phyloP scores from a whole-genome alignment of 2,888 invertebrate genomes.

The Lymantria monacha region DNA sequence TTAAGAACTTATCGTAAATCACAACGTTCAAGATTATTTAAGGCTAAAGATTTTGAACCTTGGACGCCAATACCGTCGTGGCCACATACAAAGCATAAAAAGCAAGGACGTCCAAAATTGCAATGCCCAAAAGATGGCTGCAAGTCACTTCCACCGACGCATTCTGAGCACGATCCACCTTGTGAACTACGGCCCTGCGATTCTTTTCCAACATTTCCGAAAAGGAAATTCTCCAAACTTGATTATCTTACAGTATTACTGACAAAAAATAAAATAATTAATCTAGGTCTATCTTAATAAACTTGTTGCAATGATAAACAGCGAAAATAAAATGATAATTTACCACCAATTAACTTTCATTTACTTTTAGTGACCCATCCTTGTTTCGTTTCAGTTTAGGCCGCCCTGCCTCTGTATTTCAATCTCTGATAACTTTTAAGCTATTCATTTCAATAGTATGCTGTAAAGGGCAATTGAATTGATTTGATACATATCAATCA shows the following conservation, averaged over 20 bases:
- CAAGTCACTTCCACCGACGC: conserved; percentile 34
- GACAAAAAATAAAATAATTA: conserved; percentile 6
- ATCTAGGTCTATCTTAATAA: conserved; percentile 14
- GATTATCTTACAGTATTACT: conserved; percentile 17
- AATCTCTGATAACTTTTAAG: too few relatives aligned
- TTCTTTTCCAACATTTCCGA: conserved; percentile 45
- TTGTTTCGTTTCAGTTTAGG: too few relatives aligned
- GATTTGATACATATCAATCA: too few relatives aligned
- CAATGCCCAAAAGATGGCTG: conserved; percentile 58
- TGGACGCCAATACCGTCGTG: conserved; percentile 69
- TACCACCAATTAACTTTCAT: background rate
- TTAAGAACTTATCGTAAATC: background rate
- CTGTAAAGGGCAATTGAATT: too few relatives aligned
- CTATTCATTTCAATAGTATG: too few relatives aligned
- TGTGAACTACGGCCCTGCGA: conserved; percentile 44
- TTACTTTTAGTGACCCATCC: too few relatives aligned
- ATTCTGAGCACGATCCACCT: conserved; percentile 25
- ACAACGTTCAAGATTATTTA: conserved; percentile 9
- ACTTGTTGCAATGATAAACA: conserved; percentile 31
- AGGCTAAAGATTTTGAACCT: conserved; percentile 51
- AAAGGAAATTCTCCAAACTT: conserved; percentile 33
- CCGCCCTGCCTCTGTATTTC: too few relatives aligned
- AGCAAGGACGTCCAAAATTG: conserved; percentile 20
- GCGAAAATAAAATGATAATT: conserved; percentile 45
- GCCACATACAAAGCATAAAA: conserved; percentile 40